These are phyloP conservation scores for Cotesia congregata DNA, from an alignment of 2,888 invertebrate species.

Conservation along the genomic window DNA sequence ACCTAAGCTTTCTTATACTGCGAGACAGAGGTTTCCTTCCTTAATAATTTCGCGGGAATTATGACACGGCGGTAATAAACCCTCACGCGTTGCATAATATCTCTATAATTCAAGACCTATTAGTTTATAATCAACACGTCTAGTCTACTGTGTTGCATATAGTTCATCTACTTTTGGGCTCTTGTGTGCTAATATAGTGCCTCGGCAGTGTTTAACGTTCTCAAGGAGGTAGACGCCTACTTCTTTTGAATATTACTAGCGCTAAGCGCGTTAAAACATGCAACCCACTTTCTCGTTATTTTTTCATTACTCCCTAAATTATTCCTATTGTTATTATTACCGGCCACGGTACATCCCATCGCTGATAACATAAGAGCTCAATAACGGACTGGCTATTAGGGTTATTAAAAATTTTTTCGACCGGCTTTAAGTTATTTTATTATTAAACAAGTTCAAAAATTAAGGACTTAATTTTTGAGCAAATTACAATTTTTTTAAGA, in stretches of 20 bases:
- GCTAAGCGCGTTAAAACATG: slow-evolving; percentile 67
- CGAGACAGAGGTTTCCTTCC: slow-evolving; percentile 66
- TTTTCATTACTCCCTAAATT: neutral
- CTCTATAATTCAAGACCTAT: slow-evolving; percentile 68
- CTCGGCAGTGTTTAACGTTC: neutral
- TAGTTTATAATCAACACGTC: slow-evolving; percentile 69
- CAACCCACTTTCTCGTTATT: slow-evolving; percentile 49
- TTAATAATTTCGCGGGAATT: slow-evolving; percentile 64
- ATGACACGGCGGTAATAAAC: slow-evolving; percentile 58
- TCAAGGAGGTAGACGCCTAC: slow-evolving; percentile 58
- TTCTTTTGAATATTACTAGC: slow-evolving; percentile 69
- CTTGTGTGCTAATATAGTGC: slow-evolving; percentile 9
- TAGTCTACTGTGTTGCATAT: slow-evolving; percentile 44
- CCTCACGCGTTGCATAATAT: slow-evolving; percentile 66
- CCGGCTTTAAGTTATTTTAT: too few relatives aligned
- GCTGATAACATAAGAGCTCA: slow-evolving; percentile 43
- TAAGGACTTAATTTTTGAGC: too few relatives aligned
- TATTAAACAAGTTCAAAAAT: too few relatives aligned
- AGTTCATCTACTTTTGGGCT: neutral
- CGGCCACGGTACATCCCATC: slow-evolving; percentile 57
- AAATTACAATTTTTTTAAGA: too few relatives aligned
- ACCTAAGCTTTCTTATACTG: slow-evolving; percentile 66
- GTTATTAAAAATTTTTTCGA: too few relatives aligned
- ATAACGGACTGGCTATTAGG: too few relatives aligned
- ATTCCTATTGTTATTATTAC: neutral